Evolutionary conservation across 2,113 vertebrate species (phyloP).

Genomic region (Psilopsiagon aurifrons): DNA sequence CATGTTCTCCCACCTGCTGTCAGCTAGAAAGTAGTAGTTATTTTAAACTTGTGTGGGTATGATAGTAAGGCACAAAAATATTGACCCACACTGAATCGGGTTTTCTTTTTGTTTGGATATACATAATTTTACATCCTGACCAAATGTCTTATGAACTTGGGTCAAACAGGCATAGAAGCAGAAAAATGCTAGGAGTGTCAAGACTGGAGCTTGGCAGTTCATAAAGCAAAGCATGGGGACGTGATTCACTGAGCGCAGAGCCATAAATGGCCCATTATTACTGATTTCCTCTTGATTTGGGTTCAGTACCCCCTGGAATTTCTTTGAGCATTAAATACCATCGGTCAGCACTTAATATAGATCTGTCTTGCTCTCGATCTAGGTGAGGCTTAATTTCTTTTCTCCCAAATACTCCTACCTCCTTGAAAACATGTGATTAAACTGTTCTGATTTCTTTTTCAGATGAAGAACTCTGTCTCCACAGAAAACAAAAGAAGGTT

Average conservation of each 20-base stretch:
- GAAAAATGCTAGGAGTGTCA: background rate
- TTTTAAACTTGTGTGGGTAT: background rate
- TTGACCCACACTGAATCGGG: background rate
- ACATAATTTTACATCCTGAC: background rate
- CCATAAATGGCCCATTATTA: background rate
- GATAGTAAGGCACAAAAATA: background rate
- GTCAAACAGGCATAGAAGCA: background rate
- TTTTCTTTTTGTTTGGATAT: background rate
- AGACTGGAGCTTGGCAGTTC: background rate
- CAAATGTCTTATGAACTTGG: background rate
- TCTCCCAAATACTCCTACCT: constrained; percentile 1
- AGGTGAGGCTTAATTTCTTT: background rate
- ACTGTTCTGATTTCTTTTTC: constrained; percentile 50
- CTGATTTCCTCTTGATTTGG: background rate
- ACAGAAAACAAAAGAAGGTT: constrained; percentile 37
- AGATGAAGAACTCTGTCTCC: constrained; percentile 57
- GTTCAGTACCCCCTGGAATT: background rate
- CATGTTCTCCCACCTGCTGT: background rate
- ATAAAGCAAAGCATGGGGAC: background rate
- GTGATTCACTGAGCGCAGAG: background rate
- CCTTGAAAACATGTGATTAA: constrained; percentile 55
- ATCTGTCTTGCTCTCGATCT: constrained; percentile 2
- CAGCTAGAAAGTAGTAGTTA: background rate
- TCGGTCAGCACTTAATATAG: constrained; percentile 1
- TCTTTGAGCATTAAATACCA: background rate